A percentile compares a stretch with the other conserved stretches of the same genome.
These are phyloP conservation scores for Antheraea pernyi DNA, from an alignment of 1,140 invertebrate genomes.

Conservation along the genomic window DNA sequence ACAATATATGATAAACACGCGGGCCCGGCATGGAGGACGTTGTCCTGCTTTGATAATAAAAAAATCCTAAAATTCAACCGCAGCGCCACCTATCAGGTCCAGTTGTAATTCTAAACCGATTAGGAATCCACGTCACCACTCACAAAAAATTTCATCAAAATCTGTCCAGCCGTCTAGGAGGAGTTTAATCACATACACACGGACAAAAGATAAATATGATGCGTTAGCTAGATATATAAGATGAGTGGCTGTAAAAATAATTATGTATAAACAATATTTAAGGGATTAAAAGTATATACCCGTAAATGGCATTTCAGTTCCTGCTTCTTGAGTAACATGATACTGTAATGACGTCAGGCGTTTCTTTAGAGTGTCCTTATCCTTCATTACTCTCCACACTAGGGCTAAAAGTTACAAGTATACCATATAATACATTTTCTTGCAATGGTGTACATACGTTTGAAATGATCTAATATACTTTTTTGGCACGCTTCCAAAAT, in stretches of 20 bases:
- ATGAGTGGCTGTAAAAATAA: neutral
- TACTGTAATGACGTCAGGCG: constrained; percentile 94
- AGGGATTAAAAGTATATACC: constrained; percentile 55
- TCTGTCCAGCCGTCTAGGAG: too few relatives aligned
- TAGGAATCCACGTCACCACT: too few relatives aligned
- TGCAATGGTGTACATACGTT: constrained; percentile 24
- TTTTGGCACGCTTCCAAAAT: constrained; percentile 44
- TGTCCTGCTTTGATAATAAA: too few relatives aligned
- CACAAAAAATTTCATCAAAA: too few relatives aligned
- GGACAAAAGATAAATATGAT: constrained; percentile 15
- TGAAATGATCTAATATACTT: constrained; percentile 7
- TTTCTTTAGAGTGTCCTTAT: constrained; percentile 92
- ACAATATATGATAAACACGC: too few relatives aligned
- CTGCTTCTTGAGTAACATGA: constrained; percentile 97
- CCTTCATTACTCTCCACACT: constrained; percentile 77
- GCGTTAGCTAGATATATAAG: neutral
- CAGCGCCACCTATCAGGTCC: too few relatives aligned
- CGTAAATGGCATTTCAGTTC: constrained; percentile 91
- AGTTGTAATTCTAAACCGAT: too few relatives aligned
- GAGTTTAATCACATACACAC: too few relatives aligned
- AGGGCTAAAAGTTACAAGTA: constrained; percentile 46
- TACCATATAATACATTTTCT: too few relatives aligned
- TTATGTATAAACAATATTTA: neutral
- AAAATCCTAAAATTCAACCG: too few relatives aligned
- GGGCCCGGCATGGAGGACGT: too few relatives aligned